Conservation (phyloP, 2,888 invertebrate species). For the Hemistola chrysoprasaria region DNA sequence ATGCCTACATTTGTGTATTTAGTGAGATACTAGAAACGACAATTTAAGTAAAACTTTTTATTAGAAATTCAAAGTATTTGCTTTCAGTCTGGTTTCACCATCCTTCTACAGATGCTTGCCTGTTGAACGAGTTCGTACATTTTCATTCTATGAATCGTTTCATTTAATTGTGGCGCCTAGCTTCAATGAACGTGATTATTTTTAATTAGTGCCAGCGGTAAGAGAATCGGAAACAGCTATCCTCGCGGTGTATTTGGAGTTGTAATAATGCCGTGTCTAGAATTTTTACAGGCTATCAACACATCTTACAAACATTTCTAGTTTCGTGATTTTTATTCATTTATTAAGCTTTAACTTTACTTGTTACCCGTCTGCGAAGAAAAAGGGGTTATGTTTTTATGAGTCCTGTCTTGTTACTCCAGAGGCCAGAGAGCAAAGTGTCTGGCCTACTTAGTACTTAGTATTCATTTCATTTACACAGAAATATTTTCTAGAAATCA, state of each 20-base stretch:
- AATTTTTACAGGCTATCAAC: too few species aligned
- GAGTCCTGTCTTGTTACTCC: too few species aligned
- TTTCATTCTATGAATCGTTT: constrained; percentile 39
- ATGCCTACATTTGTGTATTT: too few species aligned
- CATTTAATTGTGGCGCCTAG: constrained; percentile 48
- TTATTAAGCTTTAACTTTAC: too few species aligned
- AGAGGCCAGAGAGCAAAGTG: constrained; percentile 5
- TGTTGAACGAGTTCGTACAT: constrained; percentile 14
- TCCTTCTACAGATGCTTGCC: constrained; percentile 11
- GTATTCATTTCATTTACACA: constrained; percentile 10
- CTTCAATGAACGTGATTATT: constrained; percentile 30
- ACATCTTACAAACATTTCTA: too few species aligned
- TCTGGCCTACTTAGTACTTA: constrained; percentile 6
- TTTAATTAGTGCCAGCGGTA: constrained; percentile 8
- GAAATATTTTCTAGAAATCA: constrained; percentile 6
- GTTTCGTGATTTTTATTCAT: too few species aligned
- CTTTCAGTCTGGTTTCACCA: constrained; percentile 4
- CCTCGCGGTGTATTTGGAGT: too few species aligned
- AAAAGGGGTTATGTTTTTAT: too few species aligned
- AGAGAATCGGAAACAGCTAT: neutral
- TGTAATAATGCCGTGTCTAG: too few species aligned
- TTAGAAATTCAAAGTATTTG: neutral
- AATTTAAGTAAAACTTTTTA: too few species aligned
- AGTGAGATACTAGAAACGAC: too few species aligned
- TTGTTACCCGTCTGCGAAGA: too few species aligned